Evolutionary conservation across 2,113 vertebrate species (phyloP), one percentile per base, ranked within the genome.

Genomic region (Xyliphius kryptos): DNA sequence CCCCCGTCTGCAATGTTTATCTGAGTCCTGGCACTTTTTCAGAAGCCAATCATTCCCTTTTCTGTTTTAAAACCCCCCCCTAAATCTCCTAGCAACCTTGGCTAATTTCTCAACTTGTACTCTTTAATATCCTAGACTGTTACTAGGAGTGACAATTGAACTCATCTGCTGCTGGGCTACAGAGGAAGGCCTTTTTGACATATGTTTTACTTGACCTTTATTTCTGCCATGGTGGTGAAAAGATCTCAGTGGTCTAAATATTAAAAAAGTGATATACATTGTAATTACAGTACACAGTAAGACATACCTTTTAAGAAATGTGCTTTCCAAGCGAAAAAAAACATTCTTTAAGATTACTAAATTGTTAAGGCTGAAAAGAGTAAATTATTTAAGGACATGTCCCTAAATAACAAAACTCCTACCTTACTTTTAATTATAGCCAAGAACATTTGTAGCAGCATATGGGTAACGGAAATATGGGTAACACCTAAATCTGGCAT

Each of bases 1-100:
- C 62, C 61, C n/a, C 68, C 43, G 32, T 66, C 47, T 61, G 38
- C 47, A 44, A 61, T 65, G 66, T 68, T 71, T 71, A 37, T 56
- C 62, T 38, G 47, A 61, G 51, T 49, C 49, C 61, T 60, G 50
- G 60, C 44, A 43, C n/a, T 22, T 56, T 32, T 59, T 56, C 55
- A 43, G 13, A 56, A 51, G 56, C 68, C 38, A 54, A 46, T 47
- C 56, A 13, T 63, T 71, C 69, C 57, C 64, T 61, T 69, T 60
- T 44, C 56, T 61, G 63, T 58, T 52, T 52, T 56, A 26, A 48
- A 48, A 61, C 57, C 47, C 62, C 51, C 59, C 46, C 17, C 43
- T 9, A 26, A 10, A 68, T 74, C 73, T 62, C 73, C 66, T 57
- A 50, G 73, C 73, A 75, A 72, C 70, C 56, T 47, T 19, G 20